These are phyloP conservation scores for Corvus hawaiiensis DNA, from an alignment of 2,113 vertebrate species.

Conservation along the genomic window DNA sequence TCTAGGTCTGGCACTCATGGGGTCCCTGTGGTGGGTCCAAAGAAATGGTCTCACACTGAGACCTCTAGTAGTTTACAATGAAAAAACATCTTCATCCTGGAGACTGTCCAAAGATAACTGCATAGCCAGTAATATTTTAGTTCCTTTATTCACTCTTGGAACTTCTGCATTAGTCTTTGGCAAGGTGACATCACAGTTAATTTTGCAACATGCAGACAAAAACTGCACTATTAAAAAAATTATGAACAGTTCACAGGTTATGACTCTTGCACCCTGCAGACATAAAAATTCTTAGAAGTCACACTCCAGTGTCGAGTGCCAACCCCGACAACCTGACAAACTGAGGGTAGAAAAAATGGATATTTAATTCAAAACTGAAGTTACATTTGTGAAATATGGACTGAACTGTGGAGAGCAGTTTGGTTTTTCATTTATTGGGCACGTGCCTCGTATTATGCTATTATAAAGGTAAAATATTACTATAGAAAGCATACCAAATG, in stretches of 20 bases:
- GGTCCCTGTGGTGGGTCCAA: slow-evolving; percentile 45
- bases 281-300: background rate
- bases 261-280: background rate
- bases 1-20: slow-evolving; percentile 37
- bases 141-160: slow-evolving; percentile 46
- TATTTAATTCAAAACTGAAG: background rate
- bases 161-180: slow-evolving; percentile 33
- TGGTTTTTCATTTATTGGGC: background rate
- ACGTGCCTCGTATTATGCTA: background rate
- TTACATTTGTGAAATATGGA: background rate
- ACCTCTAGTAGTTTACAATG: slow-evolving; percentile 40
- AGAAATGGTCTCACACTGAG: slow-evolving; percentile 40
- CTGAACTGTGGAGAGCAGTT: background rate
- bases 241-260: background rate
- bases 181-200: slow-evolving; percentile 14
- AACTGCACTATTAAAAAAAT: background rate
- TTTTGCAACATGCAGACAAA: slow-evolving; percentile 21
- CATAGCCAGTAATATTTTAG: slow-evolving; percentile 45
- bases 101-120: slow-evolving; percentile 48
- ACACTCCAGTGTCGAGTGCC: background rate
- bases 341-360: background rate
- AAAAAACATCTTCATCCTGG: slow-evolving; percentile 58
- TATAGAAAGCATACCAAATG: background rate
- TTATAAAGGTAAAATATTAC: background rate
- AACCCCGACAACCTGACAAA: background rate